Percentiles rank a stretch among this genome's conserved stretches.
phyloP scores from a whole-genome alignment of 2,797 vertebrate species.

The Bovichtus diacanthus region DNA sequence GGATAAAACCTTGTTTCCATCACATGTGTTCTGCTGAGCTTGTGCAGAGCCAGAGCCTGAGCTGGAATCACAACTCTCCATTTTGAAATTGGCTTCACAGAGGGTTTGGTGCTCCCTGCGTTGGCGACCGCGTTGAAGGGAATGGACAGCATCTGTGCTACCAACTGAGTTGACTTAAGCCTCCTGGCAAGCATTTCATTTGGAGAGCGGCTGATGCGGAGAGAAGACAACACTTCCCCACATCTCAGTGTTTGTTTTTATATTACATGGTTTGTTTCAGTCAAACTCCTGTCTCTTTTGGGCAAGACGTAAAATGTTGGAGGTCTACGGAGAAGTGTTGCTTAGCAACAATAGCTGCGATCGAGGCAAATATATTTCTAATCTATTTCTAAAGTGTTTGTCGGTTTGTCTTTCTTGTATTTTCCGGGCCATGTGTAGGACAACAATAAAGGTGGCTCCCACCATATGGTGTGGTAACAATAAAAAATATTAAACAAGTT shows the following conservation, averaged over 20 bases:
- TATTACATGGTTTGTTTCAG: conserved; percentile 62
- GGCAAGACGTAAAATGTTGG: not conserved
- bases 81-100: conserved; percentile 60
- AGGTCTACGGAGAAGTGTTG: conserved; percentile 46
- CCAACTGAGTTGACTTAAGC: conserved; percentile 69
- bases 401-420: not conserved
- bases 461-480: not conserved
- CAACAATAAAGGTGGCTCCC: not conserved
- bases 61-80: conserved; percentile 50
- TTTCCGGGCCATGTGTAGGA: not conserved
- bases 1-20: conserved; percentile 11
- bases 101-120: conserved; percentile 30
- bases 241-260: conserved; percentile 59
- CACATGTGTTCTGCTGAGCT: conserved; percentile 6
- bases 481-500: not conserved
- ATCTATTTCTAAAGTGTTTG: conserved; percentile 30
- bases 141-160: conserved; percentile 54
- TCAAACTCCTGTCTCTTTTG: conserved; percentile 56
- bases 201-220: conserved; percentile 27
- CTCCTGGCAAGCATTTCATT: conserved; percentile 61
- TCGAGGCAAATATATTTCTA: conserved; percentile 38
- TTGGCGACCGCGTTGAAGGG: conserved; percentile 31
- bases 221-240: conserved; percentile 45
- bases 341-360: conserved; percentile 52
- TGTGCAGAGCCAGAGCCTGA: conserved; percentile 41